A percentile compares a stretch with the other conserved stretches of the same genome.
Conservation (phyloP, 2,797 vertebrate genomes). For the Hemibagrus guttatus region DNA sequence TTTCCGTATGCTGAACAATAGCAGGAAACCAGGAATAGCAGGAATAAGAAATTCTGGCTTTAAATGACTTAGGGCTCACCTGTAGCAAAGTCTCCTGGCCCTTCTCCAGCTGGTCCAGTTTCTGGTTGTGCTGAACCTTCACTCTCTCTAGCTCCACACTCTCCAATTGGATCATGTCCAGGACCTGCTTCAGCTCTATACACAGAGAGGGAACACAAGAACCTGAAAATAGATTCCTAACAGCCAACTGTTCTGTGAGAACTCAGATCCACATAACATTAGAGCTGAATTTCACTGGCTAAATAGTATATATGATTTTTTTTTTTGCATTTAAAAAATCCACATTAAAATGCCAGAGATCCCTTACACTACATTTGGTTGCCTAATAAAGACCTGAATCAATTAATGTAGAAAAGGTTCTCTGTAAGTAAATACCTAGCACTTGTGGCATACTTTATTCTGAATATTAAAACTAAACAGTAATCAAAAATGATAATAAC, state of each 20-base stretch:
- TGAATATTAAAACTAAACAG: neutral
- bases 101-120: constrained; percentile 74
- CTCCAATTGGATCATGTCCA: constrained; percentile 79
- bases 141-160: constrained; percentile 72
- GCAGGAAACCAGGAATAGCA: neutral
- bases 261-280: neutral
- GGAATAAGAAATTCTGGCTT: neutral
- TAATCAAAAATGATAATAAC: neutral
- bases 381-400: neutral
- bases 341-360: neutral
- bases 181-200: constrained; percentile 77
- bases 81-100: constrained; percentile 69
- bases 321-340: neutral
- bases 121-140: constrained; percentile 75
- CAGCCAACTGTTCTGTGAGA: neutral
- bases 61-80: constrained; percentile 63
- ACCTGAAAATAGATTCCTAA: constrained; percentile 1
- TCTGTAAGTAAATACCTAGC: neutral
- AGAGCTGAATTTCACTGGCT: neutral
- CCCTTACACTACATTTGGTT: neutral
- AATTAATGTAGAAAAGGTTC: neutral
- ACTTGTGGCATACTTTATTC: neutral
- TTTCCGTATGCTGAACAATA: neutral
- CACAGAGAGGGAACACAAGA: constrained; percentile 28
- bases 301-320: neutral